Evolutionary conservation across 2,113 vertebrate genomes (phyloP), one percentile per base, ranked within the genome.

Genomic region (Notarius quadriscutis): DNA sequence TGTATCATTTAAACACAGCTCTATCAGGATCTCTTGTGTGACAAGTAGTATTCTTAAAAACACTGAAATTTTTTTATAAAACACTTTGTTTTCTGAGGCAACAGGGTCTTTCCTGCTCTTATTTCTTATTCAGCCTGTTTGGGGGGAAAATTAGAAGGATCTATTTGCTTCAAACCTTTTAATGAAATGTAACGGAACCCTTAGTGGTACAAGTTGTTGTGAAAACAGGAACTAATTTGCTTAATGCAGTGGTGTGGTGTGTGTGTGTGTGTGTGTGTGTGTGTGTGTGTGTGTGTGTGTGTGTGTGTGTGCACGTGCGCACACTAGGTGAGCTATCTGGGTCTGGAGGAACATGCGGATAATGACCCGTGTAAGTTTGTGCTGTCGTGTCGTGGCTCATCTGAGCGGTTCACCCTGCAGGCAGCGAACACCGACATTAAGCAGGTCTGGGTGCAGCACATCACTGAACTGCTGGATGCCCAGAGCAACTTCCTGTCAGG

Each of bases 291-390:
- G 10, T 83, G 8, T 86, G 17, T 67, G 27, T 62, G 86, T 83
- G 15, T 80, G 67, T 85, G 15, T 27, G 30, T 41, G 0, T 83
- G 10, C 72, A 4, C 58, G 55, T 53, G 34, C 80, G 55, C 77
- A 8, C 81, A 14, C 4, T 92, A 99, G 98, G 96, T 99, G 89
- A 98, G 96, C 86, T 97, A 95, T 91, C 94, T 99, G 89, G 96
- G 97, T 85, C 92, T 99, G 89, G 98, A 98, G 88, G 97, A 97
- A 41, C 96, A 96, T 0, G 95, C 96, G 50, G 98, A 99, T 65
- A 97, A 94, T 1, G 98, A 99, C 89, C 97, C 97, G 75, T 99
- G 97, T 93, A 99, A 98, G 91, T 99, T 99, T 69, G 96, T 97
- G 11, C 89, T 99, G 88, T 94, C 95, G 86, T 97, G 95, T 89